Base-by-base conservation (phyloP, 2,888 invertebrate genomes). In the Exocentrus adspersus region DNA sequence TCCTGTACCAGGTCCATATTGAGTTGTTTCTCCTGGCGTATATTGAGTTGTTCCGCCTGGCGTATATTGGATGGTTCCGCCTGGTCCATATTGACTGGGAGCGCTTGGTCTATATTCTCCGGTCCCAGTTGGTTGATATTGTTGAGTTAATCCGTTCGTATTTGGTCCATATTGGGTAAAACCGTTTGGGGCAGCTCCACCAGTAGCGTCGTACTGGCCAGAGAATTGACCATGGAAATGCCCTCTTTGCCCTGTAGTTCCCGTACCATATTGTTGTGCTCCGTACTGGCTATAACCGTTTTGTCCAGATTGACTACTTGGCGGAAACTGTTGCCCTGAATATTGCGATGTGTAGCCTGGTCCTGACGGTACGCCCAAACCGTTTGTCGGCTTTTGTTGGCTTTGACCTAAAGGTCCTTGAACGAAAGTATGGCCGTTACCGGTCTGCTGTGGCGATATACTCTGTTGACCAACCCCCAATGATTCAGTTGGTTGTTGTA, bases 381-480 rank as follows among this genome's bases (percentile, higher is more conserved):
- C 19, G 1, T 2, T 16, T 7, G 7, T 16, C 16, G 12, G 42
- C 12, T 19, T 19, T 3, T 3, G 6, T 43, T 6, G 21, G 17
- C 10, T 6, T 12, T 16, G 30, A 37, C 32, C 19, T 30, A 20
- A 19, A 10, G n/a, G 32, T 32, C 6, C 32, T 32, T 6, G 24
- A 24, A 24, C 6, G 7, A 7, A 7, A 24, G 62, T 42, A 24
- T 59, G 56, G 20, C 62, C 65, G 12, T 54, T 56, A 19, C n/a
- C n/a, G n/a, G n/a, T n/a, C n/a, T n/a, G n/a, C n/a, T n/a, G n/a
- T n/a, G n/a, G n/a, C n/a, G n/a, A n/a, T n/a, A n/a, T n/a, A n/a
- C n/a, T n/a, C n/a, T n/a, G n/a, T n/a, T n/a, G n/a, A n/a, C n/a
- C n/a, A n/a, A n/a, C n/a, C n/a, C n/a, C n/a, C 24, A 3, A 5